Evolutionary conservation across 2,888 invertebrate species (phyloP), one percentile per base, ranked within the genome.

Genomic region (Eucera pruinosa): DNA sequence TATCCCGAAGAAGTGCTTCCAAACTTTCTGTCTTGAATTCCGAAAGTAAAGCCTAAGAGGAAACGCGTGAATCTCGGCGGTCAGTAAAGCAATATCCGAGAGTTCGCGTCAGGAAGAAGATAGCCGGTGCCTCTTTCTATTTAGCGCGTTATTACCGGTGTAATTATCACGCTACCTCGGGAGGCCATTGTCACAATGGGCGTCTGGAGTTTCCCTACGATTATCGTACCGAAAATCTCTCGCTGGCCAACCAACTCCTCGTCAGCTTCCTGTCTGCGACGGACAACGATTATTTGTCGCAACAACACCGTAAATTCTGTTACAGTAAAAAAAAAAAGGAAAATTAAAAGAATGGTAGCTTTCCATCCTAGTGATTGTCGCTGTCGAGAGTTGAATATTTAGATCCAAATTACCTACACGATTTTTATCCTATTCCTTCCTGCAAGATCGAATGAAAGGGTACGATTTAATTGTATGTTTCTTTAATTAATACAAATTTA

Each of bases 151-250:
- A 83, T 84, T 84, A 81, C 83, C 60, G 69, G 39, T 68, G 81
- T 83, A 88, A 87, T 88, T 88, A 89, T 87, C 83, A 64, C 82
- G 85, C 73, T 82, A 85, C 88, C 84, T 87, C 87, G 83, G 78
- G 74, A 83, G 86, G 80, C 84, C 84, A 82, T 88, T 84, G 83
- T 86, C 86, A 88, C 89, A 88, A 88, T 87, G 86, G 76, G 74
- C 81, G 85, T 85, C 85, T 83, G 85, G 82, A 85, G 83, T 85
- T 85, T 85, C 85, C 85, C 85, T 83, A 82, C 82, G 82, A 85
- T 85, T 85, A 85, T 85, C 85, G 83, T 71, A 76, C 85, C 83
- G 77, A 85, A 85, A 85, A 85, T 85, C 85, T 85, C 83, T 73
- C 62, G 64, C 69, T 71, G 69, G 73, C 73, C 71, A 75, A 69